Evolutionary conservation across 1,140 invertebrate genomes (phyloP).

Genomic region (Eumaeus atala): DNA sequence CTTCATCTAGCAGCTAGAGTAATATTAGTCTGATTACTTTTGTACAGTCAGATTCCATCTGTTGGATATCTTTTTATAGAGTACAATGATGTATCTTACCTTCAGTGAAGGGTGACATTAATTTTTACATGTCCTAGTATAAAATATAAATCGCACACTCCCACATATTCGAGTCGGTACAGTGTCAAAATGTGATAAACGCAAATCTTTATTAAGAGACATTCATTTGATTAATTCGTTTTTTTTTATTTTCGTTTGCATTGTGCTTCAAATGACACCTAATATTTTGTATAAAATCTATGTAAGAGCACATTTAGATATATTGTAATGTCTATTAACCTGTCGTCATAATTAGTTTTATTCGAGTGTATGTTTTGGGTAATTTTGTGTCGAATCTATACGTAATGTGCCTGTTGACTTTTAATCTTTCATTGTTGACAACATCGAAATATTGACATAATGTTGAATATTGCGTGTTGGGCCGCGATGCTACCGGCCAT

Average conservation of each 20-base stretch:
- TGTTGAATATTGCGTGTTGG: constrained; percentile 12
- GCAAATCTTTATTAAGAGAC: constrained; percentile 11
- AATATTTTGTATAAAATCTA: constrained; percentile 6
- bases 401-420: constrained; percentile 48
- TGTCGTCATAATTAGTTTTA: constrained; percentile 7
- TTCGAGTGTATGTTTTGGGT: neutral
- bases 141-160: constrained; percentile 52
- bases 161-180: constrained; percentile 59
- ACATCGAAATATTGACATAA: constrained; percentile 60
- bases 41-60: constrained; percentile 49
- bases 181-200: constrained; percentile 54
- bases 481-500: neutral
- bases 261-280: neutral
- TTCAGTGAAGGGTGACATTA: constrained; percentile 59
- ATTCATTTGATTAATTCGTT: constrained; percentile 3
- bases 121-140: constrained; percentile 39
- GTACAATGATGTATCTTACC: constrained; percentile 60
- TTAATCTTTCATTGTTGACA: constrained; percentile 40
- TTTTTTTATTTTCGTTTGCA: constrained; percentile 1
- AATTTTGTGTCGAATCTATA: constrained; percentile 11
- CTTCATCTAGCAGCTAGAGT: constrained; percentile 28
- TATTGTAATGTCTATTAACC: constrained; percentile 4
- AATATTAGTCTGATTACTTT: constrained; percentile 23
- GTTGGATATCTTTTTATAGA: constrained; percentile 49
- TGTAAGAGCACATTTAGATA: constrained; percentile 1